Base-by-base conservation (phyloP, 2,113 vertebrate species). In the Laterallus jamaicensis region DNA sequence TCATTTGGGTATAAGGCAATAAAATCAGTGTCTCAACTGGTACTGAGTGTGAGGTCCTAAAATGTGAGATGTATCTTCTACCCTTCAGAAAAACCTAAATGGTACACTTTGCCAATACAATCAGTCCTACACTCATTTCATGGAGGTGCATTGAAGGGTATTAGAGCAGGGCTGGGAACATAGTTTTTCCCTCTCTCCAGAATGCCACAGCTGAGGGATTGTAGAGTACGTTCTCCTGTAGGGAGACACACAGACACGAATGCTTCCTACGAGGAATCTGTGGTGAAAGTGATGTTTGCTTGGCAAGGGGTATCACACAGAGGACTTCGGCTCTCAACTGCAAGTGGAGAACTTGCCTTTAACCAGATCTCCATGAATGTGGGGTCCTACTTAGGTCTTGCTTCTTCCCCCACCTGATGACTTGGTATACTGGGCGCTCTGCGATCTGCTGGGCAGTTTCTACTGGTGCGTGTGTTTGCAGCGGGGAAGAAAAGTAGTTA, bases 161-260 rank as follows among this genome's bases (percentile, higher is more conserved):
- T 42, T 91, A 50, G 73, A 54, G 20, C 25, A 35, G 55, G 18
- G 11, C 1, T 47, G 10, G 28, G 50, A 52, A 9, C 21, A 52
- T 9, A 19, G 20, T 56, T 49, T 14, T 78, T 15, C 15, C 7
- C 9, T 52, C 54, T 14, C 37, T 47, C 32, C 2, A 6, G 32
- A 73, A 62, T 49, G 28, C 29, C n/a, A 42, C 21, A 56, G 35
- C 17, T 11, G 13, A 21, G 42, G 40, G 42, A 37, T 21, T 5
- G 3, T 0, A 2, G 40, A 74, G 26, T 11, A 29, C 5, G 2
- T 42, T 64, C 56, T 32, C 76, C 50, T 68, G 29, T 18, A 0
- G 1, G 0, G 1, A 73, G 55, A 26, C 7, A 42, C 13, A 3
- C 11, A 4, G 49, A 52, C 4, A 1, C 4, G 11, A 21, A 32